phyloP scores from a whole-genome alignment of 2,888 invertebrate species.

The Synergus laeviventris region DNA sequence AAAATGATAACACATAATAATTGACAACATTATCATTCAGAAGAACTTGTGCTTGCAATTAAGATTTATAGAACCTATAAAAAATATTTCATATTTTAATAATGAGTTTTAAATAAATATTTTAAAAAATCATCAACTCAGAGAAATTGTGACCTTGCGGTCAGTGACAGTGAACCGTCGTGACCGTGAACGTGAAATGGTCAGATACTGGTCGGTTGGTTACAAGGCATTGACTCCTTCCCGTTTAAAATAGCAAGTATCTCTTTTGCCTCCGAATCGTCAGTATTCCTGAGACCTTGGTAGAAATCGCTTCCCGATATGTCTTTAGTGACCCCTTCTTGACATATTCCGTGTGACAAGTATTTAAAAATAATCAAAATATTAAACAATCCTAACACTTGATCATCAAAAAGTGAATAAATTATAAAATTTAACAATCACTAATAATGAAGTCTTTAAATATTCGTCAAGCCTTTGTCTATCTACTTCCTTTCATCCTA shows the following conservation, averaged over 20 bases:
- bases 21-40: no score
- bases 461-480: not conserved
- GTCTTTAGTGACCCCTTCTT: slow-evolving; percentile 58
- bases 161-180: slow-evolving; percentile 69
- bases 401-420: not conserved
- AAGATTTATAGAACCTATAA: no score
- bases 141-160: slow-evolving; percentile 61
- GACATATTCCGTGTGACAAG: slow-evolving; percentile 57
- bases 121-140: not conserved
- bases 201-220: slow-evolving; percentile 64
- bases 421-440: not conserved
- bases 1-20: no score
- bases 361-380: slow-evolving; percentile 41
- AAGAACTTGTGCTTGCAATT: no score
- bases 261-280: slow-evolving; percentile 64
- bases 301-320: slow-evolving; percentile 63
- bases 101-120: not conserved
- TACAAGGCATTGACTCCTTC: slow-evolving; percentile 66
- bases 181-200: slow-evolving; percentile 73
- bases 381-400: not conserved
- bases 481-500: not conserved
- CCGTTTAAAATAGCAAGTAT: slow-evolving; percentile 67
- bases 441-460: not conserved
- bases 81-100: no score
- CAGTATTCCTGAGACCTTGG: slow-evolving; percentile 65